phyloP scores from a whole-genome alignment of 2,888 invertebrate genomes.

The Meteorus colon region DNA sequence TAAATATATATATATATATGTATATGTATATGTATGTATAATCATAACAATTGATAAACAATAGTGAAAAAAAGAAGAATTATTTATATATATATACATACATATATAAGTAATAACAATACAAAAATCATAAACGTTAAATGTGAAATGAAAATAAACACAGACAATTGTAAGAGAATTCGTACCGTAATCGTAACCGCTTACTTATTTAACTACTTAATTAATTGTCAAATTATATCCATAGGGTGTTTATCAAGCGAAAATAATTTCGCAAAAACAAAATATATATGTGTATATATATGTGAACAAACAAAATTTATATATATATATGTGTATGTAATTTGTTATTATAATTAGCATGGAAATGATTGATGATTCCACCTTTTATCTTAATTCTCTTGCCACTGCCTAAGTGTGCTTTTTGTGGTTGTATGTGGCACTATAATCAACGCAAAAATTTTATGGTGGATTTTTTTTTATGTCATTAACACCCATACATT shows the following conservation, averaged over 20 bases:
- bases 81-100: too few relatives aligned
- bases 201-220: constrained; percentile 63
- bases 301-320: background rate
- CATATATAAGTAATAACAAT: too few relatives aligned
- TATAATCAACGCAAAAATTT: background rate
- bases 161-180: constrained; percentile 45
- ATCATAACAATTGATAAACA: background rate
- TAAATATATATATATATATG: constrained; percentile 39
- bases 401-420: background rate
- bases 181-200: constrained; percentile 52
- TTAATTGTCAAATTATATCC: constrained; percentile 56
- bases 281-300: constrained; percentile 27
- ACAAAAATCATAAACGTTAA: constrained; percentile 42
- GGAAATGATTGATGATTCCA: background rate
- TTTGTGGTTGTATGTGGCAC: background rate
- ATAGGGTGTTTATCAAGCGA: constrained; percentile 49
- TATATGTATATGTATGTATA: constrained; percentile 26
- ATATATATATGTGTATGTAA: background rate
- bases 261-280: constrained; percentile 10
- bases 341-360: constrained; percentile 9
- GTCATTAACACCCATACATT: background rate
- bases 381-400: background rate
- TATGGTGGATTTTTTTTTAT: background rate
- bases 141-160: constrained; percentile 43
- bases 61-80: constrained; percentile 32